Base-by-base conservation (phyloP, 2,113 vertebrate genomes). In the Pachypanchax playfairii region DNA sequence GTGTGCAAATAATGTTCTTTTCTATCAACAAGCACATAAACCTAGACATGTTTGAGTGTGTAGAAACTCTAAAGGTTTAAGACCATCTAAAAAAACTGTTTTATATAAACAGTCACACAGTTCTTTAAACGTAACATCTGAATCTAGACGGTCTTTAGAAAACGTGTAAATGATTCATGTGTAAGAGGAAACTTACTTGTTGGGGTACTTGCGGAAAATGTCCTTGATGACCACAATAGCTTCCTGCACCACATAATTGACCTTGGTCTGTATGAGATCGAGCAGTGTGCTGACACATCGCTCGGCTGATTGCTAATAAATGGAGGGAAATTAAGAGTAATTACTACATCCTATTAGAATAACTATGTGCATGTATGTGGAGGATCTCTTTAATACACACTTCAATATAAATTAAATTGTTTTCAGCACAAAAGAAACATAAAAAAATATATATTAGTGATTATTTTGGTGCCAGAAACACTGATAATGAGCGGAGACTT, bases 151-250 rank as follows among this genome's bases (percentile, higher is more conserved):
- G 3, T 11, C 11, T 46, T 22, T 18, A 21, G 8, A 61, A 21
- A 50, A 50, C 36, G 11, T 35, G 12, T 21, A 35, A 14, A 55
- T 17, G 17, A 17, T 3, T 25, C 13, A 31, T 54, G 33, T 2
- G 11, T 6, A 15, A 10, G 4, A 49, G 14, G 0, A 25, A 43
- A 92, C 95, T 0, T 89, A 99, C 97, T 99, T 99, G 92, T 99
- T 99, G 50, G 97, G 97, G 88, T 99, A 99, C 82, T 99, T 99
- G 88, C 97, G 95, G 87, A 99, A 99, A 85, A 99, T 99, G 89
- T 99, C 97, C 82, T 92, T 99, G 88, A 99, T 99, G 75, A 99
- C 97, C 0, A 99, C 96, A 0, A 99, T 98, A 79, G 97, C 97
- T 82, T 99, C 97, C 88, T 98, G 96, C 54, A 98, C 96, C 83